Conservation (phyloP, 2,113 vertebrate species). For the Entelurus aequoreus region DNA sequence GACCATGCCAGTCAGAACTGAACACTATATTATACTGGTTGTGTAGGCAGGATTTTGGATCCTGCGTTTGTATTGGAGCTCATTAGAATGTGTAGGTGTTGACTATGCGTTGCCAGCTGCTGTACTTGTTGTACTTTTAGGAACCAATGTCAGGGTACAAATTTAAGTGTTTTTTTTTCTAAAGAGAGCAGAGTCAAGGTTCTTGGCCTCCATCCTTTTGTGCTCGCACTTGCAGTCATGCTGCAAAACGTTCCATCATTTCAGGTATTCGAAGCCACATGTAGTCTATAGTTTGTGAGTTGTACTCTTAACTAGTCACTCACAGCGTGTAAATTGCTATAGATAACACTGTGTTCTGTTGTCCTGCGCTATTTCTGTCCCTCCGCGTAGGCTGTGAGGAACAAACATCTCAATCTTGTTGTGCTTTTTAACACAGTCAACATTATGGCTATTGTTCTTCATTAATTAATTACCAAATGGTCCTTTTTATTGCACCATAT, state of each 20-base stretch:
- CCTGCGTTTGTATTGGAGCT: too few species aligned
- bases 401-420: constrained; percentile 40
- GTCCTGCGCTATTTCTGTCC: constrained; percentile 42
- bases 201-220: too few species aligned
- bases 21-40: background rate
- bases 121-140: too few species aligned
- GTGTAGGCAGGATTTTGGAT: background rate
- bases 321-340: constrained; percentile 39
- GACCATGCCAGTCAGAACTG: too few species aligned
- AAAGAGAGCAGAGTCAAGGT: too few species aligned
- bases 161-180: too few species aligned
- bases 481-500: background rate
- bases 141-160: too few species aligned
- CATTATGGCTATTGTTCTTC: constrained; percentile 17
- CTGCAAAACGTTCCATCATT: constrained; percentile 4
- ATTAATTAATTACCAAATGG: constrained; percentile 23
- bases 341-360: constrained; percentile 32
- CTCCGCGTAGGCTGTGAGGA: constrained; percentile 52
- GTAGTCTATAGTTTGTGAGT: background rate
- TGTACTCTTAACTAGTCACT: background rate
- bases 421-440: constrained; percentile 29
- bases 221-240: background rate
- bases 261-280: constrained; percentile 30
- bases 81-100: too few species aligned
- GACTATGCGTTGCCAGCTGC: too few species aligned